phyloP scores from a whole-genome alignment of 30 jellyfish, hydroid and myxozoan genomes.

The Phacellophora camtschatica region DNA sequence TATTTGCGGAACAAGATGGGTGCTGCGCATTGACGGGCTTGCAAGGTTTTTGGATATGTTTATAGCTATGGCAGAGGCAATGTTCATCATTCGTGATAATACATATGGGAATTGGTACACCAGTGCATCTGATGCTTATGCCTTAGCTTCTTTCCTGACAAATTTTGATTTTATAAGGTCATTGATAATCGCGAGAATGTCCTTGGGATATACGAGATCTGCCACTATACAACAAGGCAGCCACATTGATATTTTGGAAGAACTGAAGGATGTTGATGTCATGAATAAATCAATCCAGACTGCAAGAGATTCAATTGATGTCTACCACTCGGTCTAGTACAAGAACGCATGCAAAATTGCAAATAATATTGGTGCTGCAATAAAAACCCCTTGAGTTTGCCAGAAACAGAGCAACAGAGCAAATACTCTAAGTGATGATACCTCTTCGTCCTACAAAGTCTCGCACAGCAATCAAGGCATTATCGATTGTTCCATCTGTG shows the following conservation, averaged over 20 bases:
- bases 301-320: neutral
- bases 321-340: neutral
- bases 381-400: neutral
- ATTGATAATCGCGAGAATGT: neutral
- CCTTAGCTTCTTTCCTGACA: neutral
- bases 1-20: constrained; percentile 27
- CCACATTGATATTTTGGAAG: neutral
- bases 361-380: neutral
- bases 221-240: neutral
- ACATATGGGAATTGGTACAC: neutral
- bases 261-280: neutral
- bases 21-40: constrained; percentile 20
- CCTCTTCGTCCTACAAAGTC: neutral
- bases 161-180: neutral
- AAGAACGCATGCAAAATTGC: neutral
- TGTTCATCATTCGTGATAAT: neutral
- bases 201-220: neutral
- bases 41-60: neutral
- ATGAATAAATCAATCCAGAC: neutral
- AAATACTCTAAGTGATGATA: neutral
- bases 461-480: neutral
- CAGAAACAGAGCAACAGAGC: neutral
- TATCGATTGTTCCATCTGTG: neutral
- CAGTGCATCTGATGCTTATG: neutral
- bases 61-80: neutral